phyloP scores from a whole-genome alignment of 2,888 invertebrate genomes.

The Cantharis rufa region DNA sequence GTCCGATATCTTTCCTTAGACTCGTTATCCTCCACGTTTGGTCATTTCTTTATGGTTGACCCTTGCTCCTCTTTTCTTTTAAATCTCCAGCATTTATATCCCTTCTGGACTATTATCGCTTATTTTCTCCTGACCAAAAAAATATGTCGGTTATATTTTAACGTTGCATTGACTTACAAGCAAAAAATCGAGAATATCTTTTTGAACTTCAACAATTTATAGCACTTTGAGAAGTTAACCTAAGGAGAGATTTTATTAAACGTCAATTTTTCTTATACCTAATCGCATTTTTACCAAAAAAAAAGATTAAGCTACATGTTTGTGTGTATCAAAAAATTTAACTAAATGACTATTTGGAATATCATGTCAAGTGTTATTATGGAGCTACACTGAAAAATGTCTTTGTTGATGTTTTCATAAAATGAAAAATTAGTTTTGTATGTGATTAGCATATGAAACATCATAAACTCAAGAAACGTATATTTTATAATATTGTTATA shows the following conservation, averaged over 20 bases:
- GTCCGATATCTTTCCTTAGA: slow-evolving; percentile 42
- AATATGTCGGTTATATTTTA: slow-evolving; percentile 46
- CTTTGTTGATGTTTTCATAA: background rate
- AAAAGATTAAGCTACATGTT: background rate
- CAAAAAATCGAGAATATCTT: slow-evolving; percentile 11
- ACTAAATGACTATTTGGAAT: background rate
- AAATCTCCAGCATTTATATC: slow-evolving; percentile 50
- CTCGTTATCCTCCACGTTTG: slow-evolving; percentile 48
- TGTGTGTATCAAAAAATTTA: background rate
- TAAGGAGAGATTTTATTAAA: background rate
- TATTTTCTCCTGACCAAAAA: slow-evolving; percentile 41
- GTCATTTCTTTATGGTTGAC: slow-evolving; percentile 50
- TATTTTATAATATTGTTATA: background rate
- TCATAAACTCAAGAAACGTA: background rate
- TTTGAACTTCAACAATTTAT: background rate
- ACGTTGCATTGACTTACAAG: slow-evolving; percentile 28
- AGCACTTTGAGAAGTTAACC: background rate
- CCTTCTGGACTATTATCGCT: slow-evolving; percentile 50
- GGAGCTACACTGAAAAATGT: background rate
- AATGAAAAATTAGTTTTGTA: background rate
- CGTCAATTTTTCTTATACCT: background rate
- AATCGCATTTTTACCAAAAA: background rate
- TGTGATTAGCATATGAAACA: background rate
- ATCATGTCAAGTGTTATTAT: background rate
- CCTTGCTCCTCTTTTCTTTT: slow-evolving; percentile 46